These are phyloP conservation scores for Ceramica pisi DNA, from an alignment of 2,888 invertebrate genomes.

Conservation along the genomic window DNA sequence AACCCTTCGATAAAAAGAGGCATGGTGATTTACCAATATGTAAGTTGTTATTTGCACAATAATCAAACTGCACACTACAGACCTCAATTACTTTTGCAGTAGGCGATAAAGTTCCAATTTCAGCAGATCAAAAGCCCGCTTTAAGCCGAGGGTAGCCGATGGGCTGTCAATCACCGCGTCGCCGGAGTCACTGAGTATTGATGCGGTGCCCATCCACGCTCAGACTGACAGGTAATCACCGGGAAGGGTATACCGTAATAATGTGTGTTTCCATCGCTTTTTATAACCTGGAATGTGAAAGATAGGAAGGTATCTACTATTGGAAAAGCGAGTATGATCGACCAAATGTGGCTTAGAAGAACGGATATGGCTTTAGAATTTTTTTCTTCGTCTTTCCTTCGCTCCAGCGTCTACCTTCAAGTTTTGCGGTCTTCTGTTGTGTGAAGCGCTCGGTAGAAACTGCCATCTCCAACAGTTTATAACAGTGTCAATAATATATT, in stretches of 20 bases:
- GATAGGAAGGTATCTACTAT: background rate
- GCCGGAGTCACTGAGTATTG: conserved; percentile 25
- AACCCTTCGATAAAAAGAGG: too few species aligned
- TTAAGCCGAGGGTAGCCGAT: conserved; percentile 7
- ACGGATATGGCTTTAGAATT: too few species aligned
- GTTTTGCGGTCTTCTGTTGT: too few species aligned
- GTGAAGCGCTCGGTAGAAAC: too few species aligned
- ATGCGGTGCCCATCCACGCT: conserved; percentile 18
- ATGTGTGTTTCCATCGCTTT: background rate
- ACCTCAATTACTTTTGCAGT: background rate
- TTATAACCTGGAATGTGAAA: background rate
- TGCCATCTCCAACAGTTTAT: too few species aligned
- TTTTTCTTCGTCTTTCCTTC: too few species aligned
- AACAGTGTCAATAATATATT: too few species aligned
- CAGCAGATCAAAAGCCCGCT: background rate
- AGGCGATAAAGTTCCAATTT: background rate
- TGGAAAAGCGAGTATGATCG: background rate
- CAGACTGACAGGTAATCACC: conserved; percentile 47
- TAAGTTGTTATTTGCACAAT: too few species aligned
- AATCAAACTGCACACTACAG: background rate
- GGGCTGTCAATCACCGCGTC: conserved; percentile 32
- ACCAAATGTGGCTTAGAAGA: background rate
- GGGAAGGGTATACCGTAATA: conserved; percentile 4
- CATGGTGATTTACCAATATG: too few species aligned
- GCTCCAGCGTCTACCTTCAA: too few species aligned